phyloP scores from a whole-genome alignment of 2,797 vertebrate species.

The Lophius americanus region DNA sequence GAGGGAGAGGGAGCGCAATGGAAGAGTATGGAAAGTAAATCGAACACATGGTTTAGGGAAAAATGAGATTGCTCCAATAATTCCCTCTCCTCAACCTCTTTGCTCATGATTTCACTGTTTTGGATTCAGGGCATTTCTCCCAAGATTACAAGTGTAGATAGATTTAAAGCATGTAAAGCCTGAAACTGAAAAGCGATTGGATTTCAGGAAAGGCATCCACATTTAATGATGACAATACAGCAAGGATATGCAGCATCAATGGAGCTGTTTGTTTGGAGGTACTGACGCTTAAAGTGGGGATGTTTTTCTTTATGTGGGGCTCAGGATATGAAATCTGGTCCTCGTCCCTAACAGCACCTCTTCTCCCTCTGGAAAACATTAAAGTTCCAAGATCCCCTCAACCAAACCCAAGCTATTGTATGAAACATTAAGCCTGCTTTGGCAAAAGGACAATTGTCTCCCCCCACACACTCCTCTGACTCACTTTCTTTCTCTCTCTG shows the following conservation, averaged over 20 bases:
- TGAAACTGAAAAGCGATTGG: conserved; percentile 53
- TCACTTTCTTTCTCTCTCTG: conserved; percentile 27
- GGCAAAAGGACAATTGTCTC: conserved; percentile 61
- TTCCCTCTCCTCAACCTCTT: conserved; percentile 41
- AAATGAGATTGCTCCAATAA: conserved; percentile 62
- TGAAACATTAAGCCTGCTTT: conserved; percentile 56
- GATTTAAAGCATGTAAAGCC: conserved; percentile 58
- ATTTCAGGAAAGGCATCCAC: conserved; percentile 33
- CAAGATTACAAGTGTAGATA: conserved; percentile 58
- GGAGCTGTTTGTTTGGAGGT: too few relatives aligned
- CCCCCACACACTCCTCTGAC: conserved; percentile 39
- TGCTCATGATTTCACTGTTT: conserved; percentile 65
- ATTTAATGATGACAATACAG: conserved; percentile 34
- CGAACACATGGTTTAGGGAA: conserved; percentile 62
- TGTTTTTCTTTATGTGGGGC: neutral
- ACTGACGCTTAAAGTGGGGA: too few relatives aligned
- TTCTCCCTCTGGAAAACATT: conserved; percentile 54
- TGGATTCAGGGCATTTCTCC: conserved; percentile 55
- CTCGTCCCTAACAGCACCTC: conserved; percentile 50
- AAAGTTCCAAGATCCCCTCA: conserved; percentile 59
- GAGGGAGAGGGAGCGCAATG: conserved; percentile 27
- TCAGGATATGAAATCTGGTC: conserved; percentile 60
- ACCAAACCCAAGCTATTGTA: conserved; percentile 58
- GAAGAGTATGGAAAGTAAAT: conserved; percentile 49
- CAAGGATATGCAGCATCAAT: too few relatives aligned